Evolutionary conservation across 2,888 invertebrate species (phyloP), one percentile per base, ranked within the genome.

Genomic region (Plebejus argus): DNA sequence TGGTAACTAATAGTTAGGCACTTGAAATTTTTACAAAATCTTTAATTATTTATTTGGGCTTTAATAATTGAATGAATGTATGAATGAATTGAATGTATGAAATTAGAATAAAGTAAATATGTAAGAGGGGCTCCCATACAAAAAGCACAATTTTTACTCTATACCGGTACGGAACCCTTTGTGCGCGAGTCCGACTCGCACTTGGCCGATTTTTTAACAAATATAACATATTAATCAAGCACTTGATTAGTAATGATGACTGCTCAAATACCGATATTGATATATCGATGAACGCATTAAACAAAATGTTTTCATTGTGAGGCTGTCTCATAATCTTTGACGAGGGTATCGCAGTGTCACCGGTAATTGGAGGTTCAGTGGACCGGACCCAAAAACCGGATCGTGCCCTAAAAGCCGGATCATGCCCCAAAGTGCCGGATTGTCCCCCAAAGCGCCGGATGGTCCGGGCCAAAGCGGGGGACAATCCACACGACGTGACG

Each of bases 401-500:
- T 91, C 90, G 91, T 91, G 91, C 91, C 87, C 85, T 88, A 61
- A 61, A 8, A 20, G 20, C 83, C 83, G 82, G 89, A 61, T 81
- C 81, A 83, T 81, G 83, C 61, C 23, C 23, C 23, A 66, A 79
- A 82, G 23, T 66, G 7, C 82, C 88, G 88, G 83, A 91, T 91
- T 90, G 91, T 91, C 92, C 91, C 87, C 85, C 88, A 23, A 12
- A 23, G 23, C 28, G 61, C 23, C 28, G 66, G 66, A 66, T 28
- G 12, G 28, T 28, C 28, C 28, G 28, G 28, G 66, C 61, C 15
- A 18, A 28, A 18, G 66, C 61, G 23, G 61, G 61, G 23, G 87
- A 91, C 93, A 93, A 93, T 93, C 92, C 92, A 90, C 89, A 86
- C 88, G 88, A 93, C 93, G 93, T 93, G 93, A 92, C 89, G 89